Base-by-base conservation (phyloP, 1,140 invertebrate species). In the Pantala flavescens region DNA sequence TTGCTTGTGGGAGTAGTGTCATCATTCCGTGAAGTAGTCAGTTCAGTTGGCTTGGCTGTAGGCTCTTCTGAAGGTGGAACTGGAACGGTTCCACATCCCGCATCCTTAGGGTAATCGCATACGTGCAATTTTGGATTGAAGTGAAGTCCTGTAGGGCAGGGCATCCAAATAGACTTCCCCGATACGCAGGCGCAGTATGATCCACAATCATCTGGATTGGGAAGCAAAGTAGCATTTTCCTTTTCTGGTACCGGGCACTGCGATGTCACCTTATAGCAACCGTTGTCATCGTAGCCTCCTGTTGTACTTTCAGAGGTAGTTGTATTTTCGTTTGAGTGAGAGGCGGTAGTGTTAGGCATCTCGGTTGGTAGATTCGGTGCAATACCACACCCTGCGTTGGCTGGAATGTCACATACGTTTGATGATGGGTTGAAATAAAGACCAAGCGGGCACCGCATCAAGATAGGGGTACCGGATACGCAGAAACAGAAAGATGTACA, bases 371-470 rank as follows among this genome's bases (percentile, higher is more conserved):
- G n/a, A 0, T 23, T 36, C 42, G 14, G 24, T 43, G 73, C 63
- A 55, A 2, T 36, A 5, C 43, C 75, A 73, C 78, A 79, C 70
- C 75, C 76, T 0, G 76, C 77, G 36, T 71, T 73, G 7, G 74
- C 71, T n/a, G 77, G 78, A 16, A 73, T 78, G 74, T 82, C 80
- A 74, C 83, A 85, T 0, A 78, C 76, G 72, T 78, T 75, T 12
- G 78, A 72, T 10, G 24, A 71, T 14, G 79, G 78, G 71, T 84
- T 82, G 74, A 82, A 85, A 43, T 82, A 78, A 14, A 84, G 77
- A 23, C 80, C 81, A 0, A 75, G n/a, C 7, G 79, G 78, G 77
- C 84, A 85, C 10, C 73, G 10, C 42, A 78, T 77, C 0, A 78
- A 49, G 24, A 80, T 73, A 9, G 75, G 74, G 21, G 19, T 63